Evolutionary conservation across 2,797 vertebrate species (phyloP).

Genomic region (Atherinosoma microstoma): DNA sequence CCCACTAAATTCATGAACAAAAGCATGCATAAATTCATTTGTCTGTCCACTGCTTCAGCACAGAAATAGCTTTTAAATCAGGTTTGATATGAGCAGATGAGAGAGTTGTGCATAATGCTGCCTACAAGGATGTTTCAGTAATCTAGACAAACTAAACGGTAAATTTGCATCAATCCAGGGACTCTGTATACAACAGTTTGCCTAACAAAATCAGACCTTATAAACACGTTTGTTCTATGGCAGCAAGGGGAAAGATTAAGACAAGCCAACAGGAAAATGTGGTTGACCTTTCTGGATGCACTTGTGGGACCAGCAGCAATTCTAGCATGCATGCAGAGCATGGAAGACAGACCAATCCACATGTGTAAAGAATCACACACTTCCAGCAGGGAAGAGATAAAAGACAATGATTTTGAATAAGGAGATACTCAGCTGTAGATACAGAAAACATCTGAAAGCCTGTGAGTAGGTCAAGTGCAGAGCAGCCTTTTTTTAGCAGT

Average conservation of each 20-base stretch:
- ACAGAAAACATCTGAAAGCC: not conserved
- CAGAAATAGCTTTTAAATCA: slow-evolving; percentile 2
- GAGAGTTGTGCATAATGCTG: slow-evolving; percentile 2
- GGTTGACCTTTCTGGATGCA: slow-evolving; percentile 20
- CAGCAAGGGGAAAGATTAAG: slow-evolving; percentile 18
- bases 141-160: slow-evolving; percentile 1
- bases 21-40: slow-evolving; percentile 1
- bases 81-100: slow-evolving; percentile 3
- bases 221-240: slow-evolving; percentile 14
- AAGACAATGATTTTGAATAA: slow-evolving; percentile 8
- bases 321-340: slow-evolving; percentile 13
- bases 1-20: not conserved
- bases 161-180: not conserved
- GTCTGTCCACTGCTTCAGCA: not conserved
- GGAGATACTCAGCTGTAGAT: slow-evolving; percentile 4
- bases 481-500: slow-evolving; percentile 8
- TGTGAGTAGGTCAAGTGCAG: not conserved
- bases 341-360: slow-evolving; percentile 26
- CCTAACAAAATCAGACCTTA: slow-evolving; percentile 2
- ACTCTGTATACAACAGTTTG: slow-evolving; percentile 9
- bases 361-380: slow-evolving; percentile 30
- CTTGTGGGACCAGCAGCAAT: slow-evolving; percentile 33
- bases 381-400: slow-evolving; percentile 14
- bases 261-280: slow-evolving; percentile 27
- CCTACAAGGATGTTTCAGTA: slow-evolving; percentile 3